These are phyloP conservation scores for Drosophila burlai DNA, from an alignment of 1,140 invertebrate species.

Conservation along the genomic window DNA sequence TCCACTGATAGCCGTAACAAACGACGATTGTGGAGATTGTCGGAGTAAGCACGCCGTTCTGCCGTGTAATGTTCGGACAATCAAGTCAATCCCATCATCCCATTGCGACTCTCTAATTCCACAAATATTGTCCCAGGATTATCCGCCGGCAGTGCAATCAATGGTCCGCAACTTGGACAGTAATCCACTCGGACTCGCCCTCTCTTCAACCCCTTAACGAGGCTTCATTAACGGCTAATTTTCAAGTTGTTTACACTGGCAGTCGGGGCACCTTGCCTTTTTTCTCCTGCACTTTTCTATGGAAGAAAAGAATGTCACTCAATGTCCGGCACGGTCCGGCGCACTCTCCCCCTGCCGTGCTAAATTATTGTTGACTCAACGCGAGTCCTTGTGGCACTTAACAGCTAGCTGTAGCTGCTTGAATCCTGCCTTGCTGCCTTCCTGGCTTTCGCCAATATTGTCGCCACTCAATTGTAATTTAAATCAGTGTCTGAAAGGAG, in stretches of 20 bases:
- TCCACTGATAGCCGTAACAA: slow-evolving; percentile 16
- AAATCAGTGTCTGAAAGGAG: slow-evolving; percentile 62
- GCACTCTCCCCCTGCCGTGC: slow-evolving; percentile 17
- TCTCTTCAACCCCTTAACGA: slow-evolving; percentile 56
- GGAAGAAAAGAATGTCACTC: slow-evolving; percentile 68
- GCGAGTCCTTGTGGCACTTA: slow-evolving; percentile 75
- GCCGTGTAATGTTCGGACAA: slow-evolving; percentile 21
- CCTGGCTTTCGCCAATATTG: slow-evolving; percentile 64
- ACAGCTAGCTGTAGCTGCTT: slow-evolving; percentile 41
- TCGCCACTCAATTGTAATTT: slow-evolving; percentile 83
- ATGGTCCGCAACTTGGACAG: slow-evolving; percentile 39
- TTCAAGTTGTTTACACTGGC: slow-evolving; percentile 78
- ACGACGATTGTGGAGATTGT: slow-evolving; percentile 13
- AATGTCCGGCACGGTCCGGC: slow-evolving; percentile 38
- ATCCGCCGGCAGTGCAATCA: slow-evolving; percentile 58
- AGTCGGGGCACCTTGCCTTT: slow-evolving; percentile 44
- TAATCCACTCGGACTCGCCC: slow-evolving; percentile 40
- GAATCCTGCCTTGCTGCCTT: slow-evolving; percentile 10
- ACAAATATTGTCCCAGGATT: slow-evolving; percentile 67
- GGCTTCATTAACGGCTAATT: slow-evolving; percentile 81
- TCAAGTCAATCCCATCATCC: slow-evolving; percentile 35
- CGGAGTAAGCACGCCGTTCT: slow-evolving; percentile 16
- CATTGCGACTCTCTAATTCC: slow-evolving; percentile 66
- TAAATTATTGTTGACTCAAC: slow-evolving; percentile 81
- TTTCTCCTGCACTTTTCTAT: slow-evolving; percentile 46